Evolutionary conservation across 2,113 vertebrate genomes (phyloP).

Genomic region (Dissostichus mawsoni): DNA sequence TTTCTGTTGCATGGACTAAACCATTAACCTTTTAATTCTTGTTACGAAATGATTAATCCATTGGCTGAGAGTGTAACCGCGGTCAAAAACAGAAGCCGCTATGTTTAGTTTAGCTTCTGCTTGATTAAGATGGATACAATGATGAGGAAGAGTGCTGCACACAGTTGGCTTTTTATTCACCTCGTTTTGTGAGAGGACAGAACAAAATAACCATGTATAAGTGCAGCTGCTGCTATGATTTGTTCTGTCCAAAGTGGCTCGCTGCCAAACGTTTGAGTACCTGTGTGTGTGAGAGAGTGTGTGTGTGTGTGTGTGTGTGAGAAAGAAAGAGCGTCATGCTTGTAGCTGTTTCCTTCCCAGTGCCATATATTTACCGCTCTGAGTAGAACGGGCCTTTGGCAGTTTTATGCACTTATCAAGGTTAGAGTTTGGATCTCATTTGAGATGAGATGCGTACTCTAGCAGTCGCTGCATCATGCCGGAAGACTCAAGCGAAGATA

Average conservation of each 20-base stretch:
- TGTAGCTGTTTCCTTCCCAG: constrained; percentile 39
- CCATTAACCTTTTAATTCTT: constrained; percentile 12
- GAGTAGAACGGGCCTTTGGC: constrained; percentile 40
- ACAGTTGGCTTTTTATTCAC: constrained; percentile 17
- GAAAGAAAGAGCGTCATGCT: constrained; percentile 15
- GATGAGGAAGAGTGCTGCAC: neutral
- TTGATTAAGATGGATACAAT: constrained; percentile 21
- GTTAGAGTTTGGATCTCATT: constrained; percentile 63
- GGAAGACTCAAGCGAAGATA: constrained; percentile 37
- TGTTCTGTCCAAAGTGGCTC: constrained; percentile 51
- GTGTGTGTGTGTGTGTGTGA: neutral
- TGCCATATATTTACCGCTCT: constrained; percentile 56
- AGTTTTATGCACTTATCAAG: constrained; percentile 67
- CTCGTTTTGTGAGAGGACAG: constrained; percentile 33
- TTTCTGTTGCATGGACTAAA: neutral
- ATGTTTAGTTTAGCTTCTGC: neutral
- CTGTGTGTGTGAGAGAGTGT: constrained; percentile 1
- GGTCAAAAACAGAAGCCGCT: neutral
- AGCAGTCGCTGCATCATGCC: constrained; percentile 26
- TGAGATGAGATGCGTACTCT: constrained; percentile 44
- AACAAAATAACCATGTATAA: constrained; percentile 36
- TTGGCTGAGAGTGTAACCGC: neutral
- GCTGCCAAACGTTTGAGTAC: constrained; percentile 60
- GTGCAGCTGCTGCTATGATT: constrained; percentile 62
- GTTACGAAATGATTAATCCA: neutral